phyloP scores from a whole-genome alignment of 2,888 invertebrate species.

The Amphimallon solstitiale region DNA sequence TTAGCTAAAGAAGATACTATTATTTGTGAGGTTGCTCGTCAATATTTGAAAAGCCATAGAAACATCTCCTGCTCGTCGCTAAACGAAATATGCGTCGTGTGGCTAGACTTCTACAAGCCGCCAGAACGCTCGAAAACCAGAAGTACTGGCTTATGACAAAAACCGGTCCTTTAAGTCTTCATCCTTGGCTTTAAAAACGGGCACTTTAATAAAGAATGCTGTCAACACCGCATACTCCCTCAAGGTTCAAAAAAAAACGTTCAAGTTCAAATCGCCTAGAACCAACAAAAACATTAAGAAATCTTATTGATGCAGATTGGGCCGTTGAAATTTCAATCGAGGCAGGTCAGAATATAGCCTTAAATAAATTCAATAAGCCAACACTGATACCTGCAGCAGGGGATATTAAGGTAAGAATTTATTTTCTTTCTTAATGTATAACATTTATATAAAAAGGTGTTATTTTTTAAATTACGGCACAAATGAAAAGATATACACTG shows the following conservation, averaged over 20 bases:
- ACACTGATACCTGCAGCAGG: constrained; percentile 39
- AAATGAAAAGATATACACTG: too few relatives aligned
- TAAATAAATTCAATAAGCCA: constrained; percentile 42
- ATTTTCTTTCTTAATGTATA: too few relatives aligned
- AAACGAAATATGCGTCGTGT: constrained; percentile 40
- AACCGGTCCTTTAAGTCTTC: constrained; percentile 29
- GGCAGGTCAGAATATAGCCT: constrained; percentile 40
- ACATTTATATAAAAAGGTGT: too few relatives aligned
- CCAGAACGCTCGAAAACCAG: too few relatives aligned
- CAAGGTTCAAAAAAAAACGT: constrained; percentile 31
- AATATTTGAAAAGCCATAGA: constrained; percentile 40
- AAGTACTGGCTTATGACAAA: constrained; percentile 1
- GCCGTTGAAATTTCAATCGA: constrained; percentile 33
- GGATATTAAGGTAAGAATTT: too few relatives aligned
- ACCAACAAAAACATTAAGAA: constrained; percentile 14
- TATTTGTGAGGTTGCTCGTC: constrained; percentile 44
- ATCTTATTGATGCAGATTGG: constrained; percentile 36
- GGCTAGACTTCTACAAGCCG: neutral
- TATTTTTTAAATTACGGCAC: too few relatives aligned
- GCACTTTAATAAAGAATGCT: constrained; percentile 34
- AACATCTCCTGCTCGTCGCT: constrained; percentile 42
- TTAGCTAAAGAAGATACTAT: constrained; percentile 43
- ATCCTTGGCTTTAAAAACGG: constrained; percentile 38
- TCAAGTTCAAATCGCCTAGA: neutral
- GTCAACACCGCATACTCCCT: constrained; percentile 30